A percentile compares a stretch with the other conserved stretches of the same genome.
Evolutionary conservation across 2,888 invertebrate species (phyloP).

Genomic region (Cenopis cana): DNA sequence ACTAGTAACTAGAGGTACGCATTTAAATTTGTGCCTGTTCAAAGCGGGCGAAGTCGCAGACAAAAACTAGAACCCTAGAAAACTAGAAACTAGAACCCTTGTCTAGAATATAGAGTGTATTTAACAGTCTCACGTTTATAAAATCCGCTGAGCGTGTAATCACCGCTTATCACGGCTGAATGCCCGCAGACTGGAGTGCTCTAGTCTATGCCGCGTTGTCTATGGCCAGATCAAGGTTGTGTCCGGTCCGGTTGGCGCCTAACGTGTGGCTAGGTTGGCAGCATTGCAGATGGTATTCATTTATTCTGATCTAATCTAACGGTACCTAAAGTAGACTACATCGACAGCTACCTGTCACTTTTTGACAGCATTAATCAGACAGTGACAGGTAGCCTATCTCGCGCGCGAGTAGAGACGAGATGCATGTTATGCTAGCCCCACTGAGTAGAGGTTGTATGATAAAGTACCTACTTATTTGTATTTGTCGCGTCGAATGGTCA

Average conservation of each 20-base stretch:
- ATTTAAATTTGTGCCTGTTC: too few species aligned
- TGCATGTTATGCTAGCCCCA: too few species aligned
- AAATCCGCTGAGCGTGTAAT: constrained; percentile 63
- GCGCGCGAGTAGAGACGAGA: too few species aligned
- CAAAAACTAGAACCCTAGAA: too few species aligned
- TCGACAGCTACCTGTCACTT: too few species aligned
- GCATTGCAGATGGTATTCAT: constrained; percentile 9
- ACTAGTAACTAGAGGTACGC: too few species aligned
- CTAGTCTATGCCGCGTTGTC: constrained; percentile 22
- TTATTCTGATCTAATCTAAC: neutral
- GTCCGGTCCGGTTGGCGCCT: constrained; percentile 34
- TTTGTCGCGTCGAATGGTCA: neutral
- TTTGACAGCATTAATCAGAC: too few species aligned
- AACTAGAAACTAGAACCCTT: too few species aligned
- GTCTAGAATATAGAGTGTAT: neutral
- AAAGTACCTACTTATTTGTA: too few species aligned
- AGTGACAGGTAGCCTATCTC: too few species aligned
- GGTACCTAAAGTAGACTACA: neutral
- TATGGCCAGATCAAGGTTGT: constrained; percentile 37
- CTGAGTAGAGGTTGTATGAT: too few species aligned
- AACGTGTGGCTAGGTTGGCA: constrained; percentile 30
- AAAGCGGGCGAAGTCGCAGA: too few species aligned
- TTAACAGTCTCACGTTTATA: constrained; percentile 52
- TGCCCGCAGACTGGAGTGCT: constrained; percentile 53
- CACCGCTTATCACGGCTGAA: constrained; percentile 57